Percentiles rank a stretch among this genome's conserved stretches.
These are phyloP conservation scores for Siderastrea siderea DNA, from an alignment of 92 coral and sea anemone genomes.

Conservation along the genomic window DNA sequence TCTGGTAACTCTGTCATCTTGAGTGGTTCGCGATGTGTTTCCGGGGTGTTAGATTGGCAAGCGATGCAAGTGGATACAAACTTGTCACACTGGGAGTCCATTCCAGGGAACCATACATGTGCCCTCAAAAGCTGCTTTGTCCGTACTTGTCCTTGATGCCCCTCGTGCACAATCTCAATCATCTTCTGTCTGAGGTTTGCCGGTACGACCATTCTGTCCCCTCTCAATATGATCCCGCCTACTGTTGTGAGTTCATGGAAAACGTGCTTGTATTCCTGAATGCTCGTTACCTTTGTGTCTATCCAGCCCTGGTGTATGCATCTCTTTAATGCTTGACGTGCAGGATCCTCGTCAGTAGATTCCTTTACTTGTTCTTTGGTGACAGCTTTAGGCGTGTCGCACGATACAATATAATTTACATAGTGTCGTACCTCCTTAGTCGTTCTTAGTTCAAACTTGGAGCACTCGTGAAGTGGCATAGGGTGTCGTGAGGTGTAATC, in stretches of 20 bases:
- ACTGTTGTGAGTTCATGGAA: no score
- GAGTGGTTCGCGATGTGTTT: slow-evolving; percentile 14
- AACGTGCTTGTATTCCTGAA: no score
- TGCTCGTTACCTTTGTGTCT: not conserved
- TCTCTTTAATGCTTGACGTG: not conserved
- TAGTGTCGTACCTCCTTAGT: not conserved
- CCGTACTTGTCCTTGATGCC: slow-evolving; percentile 3
- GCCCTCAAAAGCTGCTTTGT: not conserved
- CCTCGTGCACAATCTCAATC: slow-evolving; percentile 25
- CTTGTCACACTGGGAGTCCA: slow-evolving; percentile 30
- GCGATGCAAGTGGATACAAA: slow-evolving; percentile 31
- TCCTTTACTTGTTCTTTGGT: slow-evolving; percentile 21
- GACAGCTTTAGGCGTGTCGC: slow-evolving; percentile 20
- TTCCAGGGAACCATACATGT: slow-evolving; percentile 45
- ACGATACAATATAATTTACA: not conserved
- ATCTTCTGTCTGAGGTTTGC: slow-evolving; percentile 8
- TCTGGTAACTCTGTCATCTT: slow-evolving; percentile 15
- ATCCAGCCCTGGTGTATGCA: slow-evolving; percentile 5
- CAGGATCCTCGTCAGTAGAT: not conserved
- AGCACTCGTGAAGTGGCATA: no score
- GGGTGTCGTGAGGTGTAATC: no score
- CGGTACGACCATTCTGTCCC: no score
- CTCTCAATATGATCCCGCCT: no score
- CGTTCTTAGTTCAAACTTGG: not conserved
- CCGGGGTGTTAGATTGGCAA: slow-evolving; percentile 32